These are phyloP conservation scores for Cryptosula pallasiana DNA, from an alignment of 2,888 invertebrate genomes.

Conservation along the genomic window DNA sequence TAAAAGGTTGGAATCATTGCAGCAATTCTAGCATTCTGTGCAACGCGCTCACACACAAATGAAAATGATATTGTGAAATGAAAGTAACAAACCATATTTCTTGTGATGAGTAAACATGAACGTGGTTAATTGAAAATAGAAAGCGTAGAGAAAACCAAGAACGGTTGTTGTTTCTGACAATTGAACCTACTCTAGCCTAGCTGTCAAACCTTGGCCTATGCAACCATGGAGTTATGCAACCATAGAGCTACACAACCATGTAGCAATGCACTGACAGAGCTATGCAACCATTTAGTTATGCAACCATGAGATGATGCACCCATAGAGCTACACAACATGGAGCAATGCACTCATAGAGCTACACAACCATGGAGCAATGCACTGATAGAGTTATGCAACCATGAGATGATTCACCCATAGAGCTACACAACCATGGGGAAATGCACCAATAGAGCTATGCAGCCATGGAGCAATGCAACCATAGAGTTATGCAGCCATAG, in stretches of 20 bases:
- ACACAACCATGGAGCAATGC: not conserved
- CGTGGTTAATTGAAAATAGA: no score
- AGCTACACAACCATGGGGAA: not conserved
- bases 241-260: not conserved
- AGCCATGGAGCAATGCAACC: no score
- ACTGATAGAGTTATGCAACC: not conserved
- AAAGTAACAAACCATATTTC: no score
- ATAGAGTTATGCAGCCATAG: no score
- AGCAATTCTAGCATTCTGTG: not conserved
- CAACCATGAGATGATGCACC: not conserved
- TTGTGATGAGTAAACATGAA: no score
- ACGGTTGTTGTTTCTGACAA: no score
- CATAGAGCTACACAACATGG: not conserved
- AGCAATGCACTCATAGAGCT: not conserved
- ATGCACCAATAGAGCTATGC: not conserved
- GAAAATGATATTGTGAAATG: no score
- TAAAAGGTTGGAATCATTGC: not conserved
- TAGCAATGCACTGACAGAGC: not conserved
- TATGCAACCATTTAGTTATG: not conserved
- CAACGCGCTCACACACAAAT: not conserved
- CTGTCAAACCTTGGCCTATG: not conserved
- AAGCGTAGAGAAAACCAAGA: no score
- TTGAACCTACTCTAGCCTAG: no score
- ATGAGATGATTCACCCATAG: not conserved
- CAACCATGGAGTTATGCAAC: no score